These are phyloP conservation scores for Clunio marinus DNA, from an alignment of 2,888 invertebrate genomes.

Conservation along the genomic window DNA sequence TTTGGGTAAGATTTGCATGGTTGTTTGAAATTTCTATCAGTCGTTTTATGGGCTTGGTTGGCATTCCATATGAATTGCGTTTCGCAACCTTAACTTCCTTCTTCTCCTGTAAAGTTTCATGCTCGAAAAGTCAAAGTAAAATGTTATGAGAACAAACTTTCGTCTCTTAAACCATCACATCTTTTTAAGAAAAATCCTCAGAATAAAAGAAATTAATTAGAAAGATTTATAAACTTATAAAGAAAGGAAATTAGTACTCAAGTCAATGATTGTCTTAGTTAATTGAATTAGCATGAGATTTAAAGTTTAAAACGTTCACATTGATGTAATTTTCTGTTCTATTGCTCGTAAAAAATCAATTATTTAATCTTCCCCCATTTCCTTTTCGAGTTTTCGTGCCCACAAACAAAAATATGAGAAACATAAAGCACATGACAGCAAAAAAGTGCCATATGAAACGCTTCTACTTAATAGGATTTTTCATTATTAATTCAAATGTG, in stretches of 20 bases:
- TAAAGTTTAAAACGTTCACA: neutral
- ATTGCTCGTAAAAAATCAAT: conserved; percentile 35
- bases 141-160: neutral
- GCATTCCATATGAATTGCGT: neutral
- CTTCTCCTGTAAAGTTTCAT: conserved; percentile 20
- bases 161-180: too few species aligned
- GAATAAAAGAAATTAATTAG: too few species aligned
- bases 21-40: neutral
- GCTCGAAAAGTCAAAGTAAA: conserved; percentile 30
- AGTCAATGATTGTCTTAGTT: conserved; percentile 1
- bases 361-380: conserved; percentile 32
- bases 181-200: too few species aligned
- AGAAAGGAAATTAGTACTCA: conserved; percentile 11
- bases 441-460: conserved; percentile 2
- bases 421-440: neutral
- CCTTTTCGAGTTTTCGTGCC: neutral
- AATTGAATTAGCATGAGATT: conserved; percentile 1
- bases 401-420: neutral
- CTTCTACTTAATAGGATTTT: neutral
- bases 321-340: conserved; percentile 9
- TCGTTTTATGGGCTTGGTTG: neutral
- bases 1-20: neutral
- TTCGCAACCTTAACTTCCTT: conserved; percentile 8
- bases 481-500: conserved; percentile 29
- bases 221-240: neutral